Evolutionary conservation across 2,888 invertebrate genomes (phyloP).

Genomic region (Tinea semifulvella): DNA sequence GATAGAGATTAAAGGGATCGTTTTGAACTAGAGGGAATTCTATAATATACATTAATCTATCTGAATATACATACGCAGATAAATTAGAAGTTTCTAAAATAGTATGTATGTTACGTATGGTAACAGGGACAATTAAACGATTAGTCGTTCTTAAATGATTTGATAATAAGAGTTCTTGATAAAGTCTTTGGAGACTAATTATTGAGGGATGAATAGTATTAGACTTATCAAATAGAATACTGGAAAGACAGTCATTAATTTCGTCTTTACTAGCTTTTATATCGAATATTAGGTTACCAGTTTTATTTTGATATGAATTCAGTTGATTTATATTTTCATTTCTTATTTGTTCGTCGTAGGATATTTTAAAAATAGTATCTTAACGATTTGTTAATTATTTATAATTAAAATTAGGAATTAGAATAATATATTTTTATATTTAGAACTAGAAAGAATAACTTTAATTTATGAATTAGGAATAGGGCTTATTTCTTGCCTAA

Average conservation of each 20-base stretch:
- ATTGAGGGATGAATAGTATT: constrained; percentile 23
- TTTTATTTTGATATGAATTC: constrained; percentile 20
- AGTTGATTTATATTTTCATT: constrained; percentile 23
- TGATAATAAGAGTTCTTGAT: constrained; percentile 21
- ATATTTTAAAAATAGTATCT: constrained; percentile 23
- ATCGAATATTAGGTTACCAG: constrained; percentile 20
- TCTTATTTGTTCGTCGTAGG: constrained; percentile 22
- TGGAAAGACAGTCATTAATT: constrained; percentile 21
- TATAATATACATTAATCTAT: constrained; percentile 19
- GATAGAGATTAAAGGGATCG: constrained; percentile 22
- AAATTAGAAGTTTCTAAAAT: constrained; percentile 23
- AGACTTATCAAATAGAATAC: constrained; percentile 25
- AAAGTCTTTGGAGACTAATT: constrained; percentile 19
- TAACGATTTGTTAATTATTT: too few species aligned
- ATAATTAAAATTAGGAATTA: too few species aligned
- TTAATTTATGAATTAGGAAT: too few species aligned
- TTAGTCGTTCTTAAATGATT: constrained; percentile 21
- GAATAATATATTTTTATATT: too few species aligned
- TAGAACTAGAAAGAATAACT: too few species aligned
- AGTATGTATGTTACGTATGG: constrained; percentile 22
- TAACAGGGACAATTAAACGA: constrained; percentile 21
- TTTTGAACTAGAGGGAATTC: constrained; percentile 21
- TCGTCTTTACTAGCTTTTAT: constrained; percentile 23
- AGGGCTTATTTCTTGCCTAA: too few species aligned
- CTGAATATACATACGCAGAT: constrained; percentile 19